Evolutionary conservation across 2,888 invertebrate genomes (phyloP), one percentile per base, ranked within the genome.

Genomic region (Dicranocentrus wangi): DNA sequence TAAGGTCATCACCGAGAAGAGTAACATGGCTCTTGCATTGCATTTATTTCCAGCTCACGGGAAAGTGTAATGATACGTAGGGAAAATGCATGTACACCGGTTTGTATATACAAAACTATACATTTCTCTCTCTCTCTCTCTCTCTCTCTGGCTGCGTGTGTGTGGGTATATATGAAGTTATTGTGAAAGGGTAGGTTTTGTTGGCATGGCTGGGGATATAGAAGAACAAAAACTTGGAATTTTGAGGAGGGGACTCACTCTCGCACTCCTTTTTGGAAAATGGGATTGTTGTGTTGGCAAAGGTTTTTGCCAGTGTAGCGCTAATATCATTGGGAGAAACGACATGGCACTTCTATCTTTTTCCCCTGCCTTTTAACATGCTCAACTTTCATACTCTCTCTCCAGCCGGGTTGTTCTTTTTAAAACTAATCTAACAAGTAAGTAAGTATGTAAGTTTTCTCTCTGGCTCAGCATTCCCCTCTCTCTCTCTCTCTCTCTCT

Each of bases 401-500:
- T 42, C 3, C 53, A 55, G 43, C 25, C 19, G 21, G 8, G 63
- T 76, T 60, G 68, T 68, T 68, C 75, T 43, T 68, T n/a, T 76
- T 47, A 60, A 76, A 76, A 76, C 42, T 76, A 76, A 76, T 76
- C 76, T 68, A 76, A 75, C 65, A 76, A 75, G 47, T 70, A n/a
- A n/a, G n/a, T n/a, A n/a, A n/a, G n/a, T n/a, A n/a, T n/a, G n/a
- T n/a, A n/a, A n/a, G n/a, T n/a, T n/a, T n/a, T n/a, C n/a, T n/a
- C n/a, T n/a, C n/a, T n/a, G n/a, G n/a, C n/a, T n/a, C n/a, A n/a
- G n/a, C n/a, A n/a, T n/a, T n/a, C n/a, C n/a, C n/a, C n/a, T n/a
- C n/a, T n/a, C n/a, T 23, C 53, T 32, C 25, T 70, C 23, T 72
- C 51, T 61, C 60, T 42, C 19, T 5, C 53, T 53, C n/a, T 32